Base-by-base conservation (phyloP, 2,888 invertebrate species). In the Unio pictorum region DNA sequence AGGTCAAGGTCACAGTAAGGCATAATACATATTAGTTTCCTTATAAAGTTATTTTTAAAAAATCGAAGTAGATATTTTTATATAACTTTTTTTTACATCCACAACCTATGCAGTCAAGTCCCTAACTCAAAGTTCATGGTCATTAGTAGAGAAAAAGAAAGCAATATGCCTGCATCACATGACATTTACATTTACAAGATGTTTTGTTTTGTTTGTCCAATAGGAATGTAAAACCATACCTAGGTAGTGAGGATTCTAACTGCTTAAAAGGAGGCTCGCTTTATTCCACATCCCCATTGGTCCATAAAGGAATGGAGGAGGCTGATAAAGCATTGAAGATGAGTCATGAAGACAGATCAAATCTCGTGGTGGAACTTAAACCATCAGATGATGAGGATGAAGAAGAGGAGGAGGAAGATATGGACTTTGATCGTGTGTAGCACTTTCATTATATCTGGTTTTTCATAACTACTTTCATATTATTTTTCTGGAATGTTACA, bases 261-360 rank as follows among this genome's bases (percentile, higher is more conserved):
- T 87, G 70, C 66, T 76, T 85, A 72, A 76, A 71, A 69, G 88
- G 88, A 23, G 90, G 89, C 7, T 81, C 80, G 55, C 89, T 85
- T 54, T 87, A 83, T 78, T 81, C 85, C 7, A 72, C 80, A 11
- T 88, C 90, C 64, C 75, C 86, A 1, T 72, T 81, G 34, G 78
- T 45, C 69, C 80, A 81, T 18, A 80, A 86, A 56, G 90, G 88
- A 4, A 85, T 86, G 26, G 77, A 81, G 58, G 86, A 89, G 62
- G 91, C 91, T 17, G 90, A 91, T 72, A 83, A 86, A 55, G 91
- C 90, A 0, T 57, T 88, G 67, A 72, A 83, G 55, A 64, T 90
- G 73, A 63, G 81, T 1, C 55, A 67, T 7, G 84, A 86, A 11
- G 89, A 90, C 26, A 79, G 91, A 45, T 73, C 86, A 4, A 74